phyloP scores from a whole-genome alignment of 2,888 invertebrate species.

The Ophraella communa region DNA sequence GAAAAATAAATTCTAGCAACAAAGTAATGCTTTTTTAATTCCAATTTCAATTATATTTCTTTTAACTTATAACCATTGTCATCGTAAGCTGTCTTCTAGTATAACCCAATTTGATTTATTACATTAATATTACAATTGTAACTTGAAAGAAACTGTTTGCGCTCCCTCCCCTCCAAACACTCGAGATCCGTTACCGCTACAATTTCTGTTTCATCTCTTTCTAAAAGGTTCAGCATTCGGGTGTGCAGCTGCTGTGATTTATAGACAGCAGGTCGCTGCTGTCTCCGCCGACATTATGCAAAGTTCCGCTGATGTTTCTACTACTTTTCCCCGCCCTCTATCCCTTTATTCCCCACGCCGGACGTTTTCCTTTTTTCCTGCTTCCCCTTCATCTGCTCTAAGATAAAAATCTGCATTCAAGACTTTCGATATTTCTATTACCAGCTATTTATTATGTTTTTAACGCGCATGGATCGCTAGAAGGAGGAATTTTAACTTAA shows the following conservation, averaged over 20 bases:
- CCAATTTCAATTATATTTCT: neutral
- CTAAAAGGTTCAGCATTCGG: conserved; percentile 27
- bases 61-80: neutral
- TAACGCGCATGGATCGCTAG: neutral
- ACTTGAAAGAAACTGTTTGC: conserved; percentile 4
- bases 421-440: conserved; percentile 10
- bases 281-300: conserved; percentile 61
- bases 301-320: conserved; percentile 58
- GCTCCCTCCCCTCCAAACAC: neutral
- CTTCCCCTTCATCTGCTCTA: conserved; percentile 47
- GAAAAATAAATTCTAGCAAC: too few relatives aligned
- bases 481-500: neutral
- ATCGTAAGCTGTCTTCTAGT: neutral
- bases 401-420: conserved; percentile 12
- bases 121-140: conserved; percentile 7
- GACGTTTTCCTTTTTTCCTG: conserved; percentile 45
- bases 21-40: neutral
- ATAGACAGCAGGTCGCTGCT: conserved; percentile 58
- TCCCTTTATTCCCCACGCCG: conserved; percentile 41
- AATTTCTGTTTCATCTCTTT: conserved; percentile 7
- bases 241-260: conserved; percentile 56
- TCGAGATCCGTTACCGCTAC: conserved; percentile 1
- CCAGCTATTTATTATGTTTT: neutral
- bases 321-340: conserved; percentile 44
- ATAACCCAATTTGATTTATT: neutral